Evolutionary conservation across 2,797 vertebrate genomes (phyloP).

Genomic region (Meriones psammophilus): DNA sequence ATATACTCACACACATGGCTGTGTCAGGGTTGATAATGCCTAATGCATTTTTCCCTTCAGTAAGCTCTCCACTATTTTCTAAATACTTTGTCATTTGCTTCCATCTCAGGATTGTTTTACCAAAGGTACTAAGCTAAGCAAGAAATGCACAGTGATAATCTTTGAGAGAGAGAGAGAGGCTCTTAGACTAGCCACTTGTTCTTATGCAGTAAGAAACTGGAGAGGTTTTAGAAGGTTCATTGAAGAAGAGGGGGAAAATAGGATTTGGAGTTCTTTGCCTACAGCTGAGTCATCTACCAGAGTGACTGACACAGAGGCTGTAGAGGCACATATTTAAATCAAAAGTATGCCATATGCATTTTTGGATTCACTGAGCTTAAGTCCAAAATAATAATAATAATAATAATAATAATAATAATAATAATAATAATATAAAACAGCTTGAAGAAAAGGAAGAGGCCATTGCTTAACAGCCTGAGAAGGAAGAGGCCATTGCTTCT

Average conservation of each 20-base stretch:
- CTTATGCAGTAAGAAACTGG: neutral
- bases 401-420: neutral
- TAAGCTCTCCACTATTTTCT: neutral
- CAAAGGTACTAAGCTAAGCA: neutral
- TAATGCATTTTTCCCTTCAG: neutral
- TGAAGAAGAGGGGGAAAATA: neutral
- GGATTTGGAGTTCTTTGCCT: neutral
- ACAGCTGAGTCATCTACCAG: neutral
- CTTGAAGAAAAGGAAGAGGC: neutral
- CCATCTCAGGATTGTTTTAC: neutral
- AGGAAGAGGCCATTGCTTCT: neutral
- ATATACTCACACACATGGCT: neutral
- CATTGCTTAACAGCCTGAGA: neutral
- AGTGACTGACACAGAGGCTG: neutral
- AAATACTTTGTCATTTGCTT: neutral
- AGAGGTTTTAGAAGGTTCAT: neutral
- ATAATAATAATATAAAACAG: neutral
- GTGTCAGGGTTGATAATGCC: neutral
- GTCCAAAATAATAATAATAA: neutral
- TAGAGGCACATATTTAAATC: neutral
- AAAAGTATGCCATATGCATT: rapidly evolving
- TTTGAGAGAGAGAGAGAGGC: neutral
- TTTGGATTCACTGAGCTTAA: neutral
- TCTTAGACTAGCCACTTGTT: neutral
- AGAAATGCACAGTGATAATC: neutral